phyloP scores from a whole-genome alignment of 2,113 vertebrate genomes.

The Periophthalmodon schlosseri region DNA sequence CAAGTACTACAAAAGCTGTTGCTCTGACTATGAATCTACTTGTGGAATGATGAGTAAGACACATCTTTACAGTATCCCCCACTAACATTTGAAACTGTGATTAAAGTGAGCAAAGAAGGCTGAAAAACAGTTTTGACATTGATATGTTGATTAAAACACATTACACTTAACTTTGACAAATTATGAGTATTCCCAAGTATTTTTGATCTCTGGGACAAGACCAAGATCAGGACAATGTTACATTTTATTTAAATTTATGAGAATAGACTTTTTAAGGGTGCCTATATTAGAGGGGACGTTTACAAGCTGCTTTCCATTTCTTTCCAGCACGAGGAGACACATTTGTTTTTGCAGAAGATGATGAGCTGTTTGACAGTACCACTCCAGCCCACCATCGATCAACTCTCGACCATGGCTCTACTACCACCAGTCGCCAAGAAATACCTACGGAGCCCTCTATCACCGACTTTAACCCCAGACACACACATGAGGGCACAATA shows the following conservation, averaged over 20 bases:
- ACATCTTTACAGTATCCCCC: not conserved
- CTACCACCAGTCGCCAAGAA: not conserved
- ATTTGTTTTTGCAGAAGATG: constrained; percentile 86
- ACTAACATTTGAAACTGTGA: not conserved
- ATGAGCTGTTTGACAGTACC: constrained; percentile 55
- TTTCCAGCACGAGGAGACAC: constrained; percentile 88
- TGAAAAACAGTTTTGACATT: not conserved
- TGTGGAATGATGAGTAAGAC: constrained; percentile 84
- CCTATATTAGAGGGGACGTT: not conserved
- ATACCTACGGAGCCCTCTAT: not conserved
- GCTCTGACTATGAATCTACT: constrained; percentile 76
- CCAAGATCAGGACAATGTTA: not conserved
- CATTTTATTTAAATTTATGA: not conserved
- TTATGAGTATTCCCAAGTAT: not conserved
- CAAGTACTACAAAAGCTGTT: constrained; percentile 92
- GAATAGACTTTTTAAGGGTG: too few relatives aligned
- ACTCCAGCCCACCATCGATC: not conserved
- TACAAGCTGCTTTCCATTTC: not conserved
- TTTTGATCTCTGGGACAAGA: not conserved
- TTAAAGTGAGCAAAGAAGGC: not conserved
- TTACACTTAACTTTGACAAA: not conserved
- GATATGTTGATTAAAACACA: not conserved
- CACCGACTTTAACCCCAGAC: constrained; percentile 31
- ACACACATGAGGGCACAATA: constrained; percentile 2
- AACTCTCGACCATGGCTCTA: not conserved